Evolutionary conservation across 2,797 vertebrate species (phyloP), one percentile per base, ranked within the genome.

Genomic region (Nyctibius grandis): DNA sequence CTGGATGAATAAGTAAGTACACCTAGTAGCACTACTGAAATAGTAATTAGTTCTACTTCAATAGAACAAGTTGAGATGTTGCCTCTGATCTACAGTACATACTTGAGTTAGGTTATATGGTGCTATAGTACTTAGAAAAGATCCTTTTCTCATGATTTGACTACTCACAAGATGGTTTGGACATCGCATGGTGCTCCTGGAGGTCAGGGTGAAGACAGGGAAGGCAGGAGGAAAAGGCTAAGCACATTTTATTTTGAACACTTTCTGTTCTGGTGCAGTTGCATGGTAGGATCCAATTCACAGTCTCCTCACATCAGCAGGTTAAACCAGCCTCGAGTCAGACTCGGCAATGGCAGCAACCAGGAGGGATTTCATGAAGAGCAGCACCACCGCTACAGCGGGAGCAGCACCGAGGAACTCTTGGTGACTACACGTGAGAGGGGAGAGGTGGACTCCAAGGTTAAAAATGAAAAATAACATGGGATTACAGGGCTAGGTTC

Each of bases 361-460:
- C 53, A 36, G 57, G 23, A 82, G 34, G 38, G 53, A 36, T 45
- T 57, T 89, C 25, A 7, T 1, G 3, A 17, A n/a, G 63, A 15
- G 38, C 1, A 2, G 9, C 40, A 40, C 23, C 47, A 45, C 25
- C 3, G 0, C 50, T 60, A 21, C 0, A 2, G 44, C 0, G 0
- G 8, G 0, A 65, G 40, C 29, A 22, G 45, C 53, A 17, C 5
- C 0, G 1, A 53, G 36, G 31, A 60, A 5, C 48, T 18, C 9
- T 18, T 29, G 54, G 31, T 29, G 67, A 5, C 23, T 18, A 17
- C 33, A 8, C 0, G 1, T 28, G n/a, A n/a, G 17, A 53, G 3
- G 11, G 11, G 10, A 22, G 9, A 33, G 4, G 4, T 7, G 44
- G 33, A 15, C 9, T 6, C 21, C 0, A 0, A 50, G 34, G 25